Base-by-base conservation (phyloP, 2,113 vertebrate genomes). In the Dendrocopos noguchii region DNA sequence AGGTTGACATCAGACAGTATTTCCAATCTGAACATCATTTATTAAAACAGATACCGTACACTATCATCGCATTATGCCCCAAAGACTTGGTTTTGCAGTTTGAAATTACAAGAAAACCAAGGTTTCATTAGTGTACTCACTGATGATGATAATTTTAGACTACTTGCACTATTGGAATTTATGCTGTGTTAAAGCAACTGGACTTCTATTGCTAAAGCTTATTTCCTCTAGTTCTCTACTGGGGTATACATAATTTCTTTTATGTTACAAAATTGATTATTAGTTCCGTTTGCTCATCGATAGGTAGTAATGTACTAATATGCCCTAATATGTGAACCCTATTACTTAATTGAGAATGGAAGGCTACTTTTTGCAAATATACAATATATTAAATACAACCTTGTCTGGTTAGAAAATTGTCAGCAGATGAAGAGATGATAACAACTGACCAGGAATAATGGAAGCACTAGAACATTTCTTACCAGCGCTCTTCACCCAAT, bases 71-170 rank as follows among this genome's bases (percentile, higher is more conserved):
- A 94, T 96, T 91, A 91, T 91, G 94, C 96, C 97, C 96, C 91
- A 91, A 97, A 97, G 98, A 98, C 95, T 94, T 91, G 68, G 63
- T 97, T 97, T 97, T 97, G 96, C 92, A 95, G 83, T 82, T 59
- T 83, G 91, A 98, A 98, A 98, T 98, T 87, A 91, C 53, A 88
- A 97, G 96, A 96, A 95, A 94, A 98, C 91, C 92, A 98, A 97
- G 96, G 87, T 97, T 94, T 95, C 93, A 82, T 90, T 96, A 96
- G 93, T 77, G 82, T 90, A 92, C 88, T 96, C 84, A 91, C 31
- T 91, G 90, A 97, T 93, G 72, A 89, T 93, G 94, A 93, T 97
- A 95, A 98, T 95, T 97, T 96, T 88, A 94, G 91, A 84, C 78
- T 96, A 75, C 80, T 88, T 60, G 84, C 75, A 93, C 87, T 71